phyloP scores from a whole-genome alignment of 1,140 invertebrate genomes.

The Camponotus vicinus region DNA sequence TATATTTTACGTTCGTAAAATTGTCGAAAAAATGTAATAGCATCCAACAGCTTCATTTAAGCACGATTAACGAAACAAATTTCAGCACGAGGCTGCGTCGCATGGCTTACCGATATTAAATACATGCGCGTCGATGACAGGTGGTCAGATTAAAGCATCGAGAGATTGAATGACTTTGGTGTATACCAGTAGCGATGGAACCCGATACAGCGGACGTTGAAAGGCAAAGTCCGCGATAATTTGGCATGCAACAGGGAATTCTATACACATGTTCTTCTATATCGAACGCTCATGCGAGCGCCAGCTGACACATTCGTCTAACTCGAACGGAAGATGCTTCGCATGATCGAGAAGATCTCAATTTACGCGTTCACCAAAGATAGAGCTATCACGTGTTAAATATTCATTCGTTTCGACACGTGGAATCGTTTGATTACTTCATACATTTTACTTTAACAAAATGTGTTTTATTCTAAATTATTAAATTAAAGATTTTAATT shows the following conservation, averaged over 20 bases:
- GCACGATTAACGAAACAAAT: neutral
- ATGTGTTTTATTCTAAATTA: neutral
- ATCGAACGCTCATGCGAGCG: constrained; percentile 68
- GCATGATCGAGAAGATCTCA: constrained; percentile 52
- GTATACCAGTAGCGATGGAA: constrained; percentile 82
- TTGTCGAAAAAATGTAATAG: neutral
- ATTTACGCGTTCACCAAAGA: constrained; percentile 66
- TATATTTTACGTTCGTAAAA: neutral
- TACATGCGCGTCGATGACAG: constrained; percentile 74
- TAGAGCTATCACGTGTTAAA: constrained; percentile 64
- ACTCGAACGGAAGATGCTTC: constrained; percentile 41
- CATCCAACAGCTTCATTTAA: neutral
- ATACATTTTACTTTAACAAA: neutral
- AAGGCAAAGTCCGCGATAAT: constrained; percentile 69
- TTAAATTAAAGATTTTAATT: neutral
- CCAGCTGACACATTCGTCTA: constrained; percentile 79
- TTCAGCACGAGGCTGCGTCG: neutral
- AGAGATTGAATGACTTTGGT: constrained; percentile 79
- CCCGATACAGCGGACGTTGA: constrained; percentile 70
- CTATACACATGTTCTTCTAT: constrained; percentile 73
- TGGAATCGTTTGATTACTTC: neutral
- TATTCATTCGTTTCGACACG: constrained; percentile 62
- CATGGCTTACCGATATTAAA: constrained; percentile 38
- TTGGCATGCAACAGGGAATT: constrained; percentile 73
- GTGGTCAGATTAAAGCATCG: constrained; percentile 74